Percentiles rank a stretch among this genome's conserved stretches.
phyloP scores from a whole-genome alignment of 2,797 vertebrate species.

The Enteromius viviparus region DNA sequence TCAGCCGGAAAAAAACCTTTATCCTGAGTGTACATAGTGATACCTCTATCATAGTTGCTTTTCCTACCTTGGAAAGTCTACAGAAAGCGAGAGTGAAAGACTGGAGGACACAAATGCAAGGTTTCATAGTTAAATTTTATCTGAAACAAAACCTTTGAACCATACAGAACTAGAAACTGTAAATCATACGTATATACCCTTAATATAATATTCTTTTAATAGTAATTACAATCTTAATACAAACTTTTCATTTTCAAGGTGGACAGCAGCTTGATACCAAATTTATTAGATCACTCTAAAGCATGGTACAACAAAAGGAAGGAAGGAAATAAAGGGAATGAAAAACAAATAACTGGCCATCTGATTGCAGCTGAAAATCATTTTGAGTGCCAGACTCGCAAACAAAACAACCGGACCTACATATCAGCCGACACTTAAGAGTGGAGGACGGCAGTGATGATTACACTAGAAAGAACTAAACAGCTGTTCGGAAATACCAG shows the following conservation, averaged over 20 bases:
- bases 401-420: slow-evolving; percentile 24
- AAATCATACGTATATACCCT: slow-evolving; percentile 62
- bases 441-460: background rate
- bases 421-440: background rate
- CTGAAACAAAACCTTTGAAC: slow-evolving; percentile 64
- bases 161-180: slow-evolving; percentile 74
- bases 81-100: slow-evolving; percentile 35
- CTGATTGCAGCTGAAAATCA: slow-evolving; percentile 17
- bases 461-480: slow-evolving; percentile 12
- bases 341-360: slow-evolving; percentile 35
- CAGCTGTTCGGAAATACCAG: slow-evolving; percentile 9
- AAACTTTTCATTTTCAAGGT: slow-evolving; percentile 69
- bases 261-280: slow-evolving; percentile 61
- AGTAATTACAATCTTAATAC: slow-evolving; percentile 75
- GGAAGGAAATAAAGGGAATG: slow-evolving; percentile 27
- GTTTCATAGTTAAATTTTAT: slow-evolving; percentile 76
- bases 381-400: slow-evolving; percentile 20
- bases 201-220: slow-evolving; percentile 72
- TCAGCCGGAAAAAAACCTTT: background rate
- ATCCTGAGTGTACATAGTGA: background rate
- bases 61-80: background rate
- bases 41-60: background rate
- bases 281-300: slow-evolving; percentile 52
- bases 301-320: slow-evolving; percentile 48
- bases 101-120: slow-evolving; percentile 55